A percentile compares a stretch with the other conserved stretches of the same genome.
Evolutionary conservation across 2,797 vertebrate species (phyloP).

Genomic region (Notolepis coatsorum): DNA sequence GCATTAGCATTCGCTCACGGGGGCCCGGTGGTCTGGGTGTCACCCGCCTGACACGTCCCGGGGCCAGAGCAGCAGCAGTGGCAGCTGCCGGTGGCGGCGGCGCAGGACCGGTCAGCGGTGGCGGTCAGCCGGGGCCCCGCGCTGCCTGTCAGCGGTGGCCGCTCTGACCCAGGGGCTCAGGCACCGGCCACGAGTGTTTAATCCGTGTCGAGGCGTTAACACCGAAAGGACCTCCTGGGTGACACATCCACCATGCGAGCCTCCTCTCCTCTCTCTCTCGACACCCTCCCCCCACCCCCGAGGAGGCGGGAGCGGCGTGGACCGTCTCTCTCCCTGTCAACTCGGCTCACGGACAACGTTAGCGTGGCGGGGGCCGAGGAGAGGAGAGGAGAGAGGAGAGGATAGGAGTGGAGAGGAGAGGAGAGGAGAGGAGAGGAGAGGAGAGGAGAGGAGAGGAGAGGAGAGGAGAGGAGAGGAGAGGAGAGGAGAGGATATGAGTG

Average conservation of each 20-base stretch:
- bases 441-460: too few relatives aligned
- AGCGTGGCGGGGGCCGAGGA: constrained; percentile 62
- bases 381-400: too few relatives aligned
- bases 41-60: constrained; percentile 76
- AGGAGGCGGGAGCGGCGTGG: constrained; percentile 68
- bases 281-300: constrained; percentile 69
- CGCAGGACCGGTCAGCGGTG: constrained; percentile 50
- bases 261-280: too few relatives aligned
- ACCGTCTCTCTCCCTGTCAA: constrained; percentile 77
- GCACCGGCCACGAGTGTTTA: constrained; percentile 90
- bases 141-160: constrained; percentile 83
- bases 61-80: constrained; percentile 63
- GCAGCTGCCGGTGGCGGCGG: not conserved
- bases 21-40: constrained; percentile 47
- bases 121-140: constrained; percentile 71
- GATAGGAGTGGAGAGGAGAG: too few relatives aligned
- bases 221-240: constrained; percentile 91
- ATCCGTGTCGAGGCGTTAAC: constrained; percentile 96
- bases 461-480: too few relatives aligned
- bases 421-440: too few relatives aligned
- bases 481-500: too few relatives aligned
- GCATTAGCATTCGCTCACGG: constrained; percentile 70
- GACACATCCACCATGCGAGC: constrained; percentile 95
- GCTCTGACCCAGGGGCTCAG: constrained; percentile 78
- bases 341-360: constrained; percentile 73